Percentiles rank a stretch among this genome's conserved stretches.
phyloP scores from a whole-genome alignment of 92 coral and sea anemone species.

The Siderastrea siderea region DNA sequence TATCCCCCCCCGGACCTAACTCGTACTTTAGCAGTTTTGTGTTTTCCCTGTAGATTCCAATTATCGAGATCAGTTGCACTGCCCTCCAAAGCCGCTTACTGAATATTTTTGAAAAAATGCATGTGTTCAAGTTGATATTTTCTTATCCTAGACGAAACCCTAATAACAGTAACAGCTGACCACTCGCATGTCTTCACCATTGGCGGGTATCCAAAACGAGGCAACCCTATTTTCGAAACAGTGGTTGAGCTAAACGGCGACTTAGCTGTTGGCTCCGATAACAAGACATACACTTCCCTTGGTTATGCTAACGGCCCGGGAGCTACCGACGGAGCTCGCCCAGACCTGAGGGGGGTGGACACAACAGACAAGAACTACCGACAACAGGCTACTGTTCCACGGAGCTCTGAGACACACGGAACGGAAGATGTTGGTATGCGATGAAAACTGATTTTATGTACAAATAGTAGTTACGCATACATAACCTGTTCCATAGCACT shows the following conservation, averaged over 20 bases:
- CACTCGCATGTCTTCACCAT: constrained; percentile 89
- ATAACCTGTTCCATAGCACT: background rate
- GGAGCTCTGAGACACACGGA: too few relatives aligned
- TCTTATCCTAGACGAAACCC: constrained; percentile 76
- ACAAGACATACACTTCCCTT: constrained; percentile 77
- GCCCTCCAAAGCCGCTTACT: too few relatives aligned
- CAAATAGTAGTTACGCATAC: too few relatives aligned
- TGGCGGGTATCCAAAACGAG: constrained; percentile 83
- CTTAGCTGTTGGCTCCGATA: constrained; percentile 39
- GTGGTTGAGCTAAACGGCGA: constrained; percentile 21
- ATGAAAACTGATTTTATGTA: too few relatives aligned
- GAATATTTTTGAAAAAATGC: background rate
- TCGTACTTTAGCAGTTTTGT: too few relatives aligned
- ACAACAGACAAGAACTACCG: too few relatives aligned
- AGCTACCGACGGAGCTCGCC: constrained; percentile 63
- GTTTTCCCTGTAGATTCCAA: too few relatives aligned
- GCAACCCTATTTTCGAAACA: constrained; percentile 80
- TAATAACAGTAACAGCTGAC: constrained; percentile 90
- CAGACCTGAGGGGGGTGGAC: constrained; percentile 79
- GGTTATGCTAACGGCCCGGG: constrained; percentile 93
- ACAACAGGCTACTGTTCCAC: too few relatives aligned
- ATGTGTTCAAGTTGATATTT: too few relatives aligned
- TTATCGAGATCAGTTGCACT: too few relatives aligned
- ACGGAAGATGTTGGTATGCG: too few relatives aligned
- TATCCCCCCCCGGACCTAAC: too few relatives aligned